A percentile compares a stretch with the other conserved stretches of the same genome.
phyloP scores from a whole-genome alignment of 2,113 vertebrate species.

The Furnarius figulus region DNA sequence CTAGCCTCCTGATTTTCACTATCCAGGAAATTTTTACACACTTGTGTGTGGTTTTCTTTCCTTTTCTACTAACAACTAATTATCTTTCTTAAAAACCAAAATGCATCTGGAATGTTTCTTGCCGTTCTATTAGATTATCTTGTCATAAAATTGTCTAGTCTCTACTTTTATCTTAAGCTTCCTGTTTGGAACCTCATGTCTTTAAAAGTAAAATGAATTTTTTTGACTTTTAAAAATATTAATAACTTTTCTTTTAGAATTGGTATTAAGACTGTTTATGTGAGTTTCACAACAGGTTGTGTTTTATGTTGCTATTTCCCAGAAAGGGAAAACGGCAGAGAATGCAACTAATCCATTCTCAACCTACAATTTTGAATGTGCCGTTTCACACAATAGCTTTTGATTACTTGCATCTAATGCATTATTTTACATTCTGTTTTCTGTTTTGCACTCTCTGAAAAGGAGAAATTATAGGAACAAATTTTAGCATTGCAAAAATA shows the following conservation, averaged over 20 bases:
- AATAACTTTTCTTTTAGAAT: background rate
- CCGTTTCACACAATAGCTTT: slow-evolving; percentile 28
- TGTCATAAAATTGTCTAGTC: background rate
- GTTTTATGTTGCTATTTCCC: background rate
- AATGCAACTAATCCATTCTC: background rate
- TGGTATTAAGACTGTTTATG: background rate
- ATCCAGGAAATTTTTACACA: background rate
- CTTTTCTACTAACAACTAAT: background rate
- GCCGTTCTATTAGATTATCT: background rate
- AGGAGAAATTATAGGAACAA: background rate
- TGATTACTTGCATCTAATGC: slow-evolving; percentile 42
- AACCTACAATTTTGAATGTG: background rate
- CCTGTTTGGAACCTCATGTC: background rate
- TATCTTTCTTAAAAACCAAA: background rate
- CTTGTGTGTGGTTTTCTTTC: background rate
- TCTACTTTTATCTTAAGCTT: background rate
- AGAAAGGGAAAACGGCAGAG: background rate
- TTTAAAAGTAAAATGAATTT: background rate
- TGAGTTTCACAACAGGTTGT: background rate
- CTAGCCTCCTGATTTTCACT: background rate
- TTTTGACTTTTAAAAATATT: background rate
- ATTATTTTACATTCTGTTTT: background rate
- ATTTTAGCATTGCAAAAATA: slow-evolving; percentile 25
- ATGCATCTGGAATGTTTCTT: background rate
- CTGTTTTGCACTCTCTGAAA: background rate